These are phyloP conservation scores for Artemia franciscana DNA, from an alignment of 1,140 invertebrate species.

Conservation along the genomic window DNA sequence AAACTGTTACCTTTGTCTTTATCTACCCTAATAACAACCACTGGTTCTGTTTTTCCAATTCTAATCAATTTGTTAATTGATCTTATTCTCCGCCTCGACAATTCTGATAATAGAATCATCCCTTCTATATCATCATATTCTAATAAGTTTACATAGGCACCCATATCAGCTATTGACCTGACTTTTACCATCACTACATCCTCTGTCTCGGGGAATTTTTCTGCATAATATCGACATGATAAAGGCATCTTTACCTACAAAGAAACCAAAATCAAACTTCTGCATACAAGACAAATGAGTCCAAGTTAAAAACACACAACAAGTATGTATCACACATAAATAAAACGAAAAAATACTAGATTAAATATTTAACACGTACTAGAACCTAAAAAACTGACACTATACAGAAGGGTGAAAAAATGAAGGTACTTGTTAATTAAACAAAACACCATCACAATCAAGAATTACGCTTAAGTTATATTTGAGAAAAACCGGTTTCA, in stretches of 20 bases:
- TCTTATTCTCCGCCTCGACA: constrained; percentile 90
- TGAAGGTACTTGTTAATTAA: no score
- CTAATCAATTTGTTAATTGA: constrained; percentile 98
- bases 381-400: no score
- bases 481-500: no score
- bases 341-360: no score
- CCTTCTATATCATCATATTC: constrained; percentile 99
- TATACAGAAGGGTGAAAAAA: no score
- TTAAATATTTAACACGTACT: no score
- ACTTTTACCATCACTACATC: constrained; percentile 99
- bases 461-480: no score
- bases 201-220: constrained; percentile 93
- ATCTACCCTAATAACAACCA: constrained; percentile 97
- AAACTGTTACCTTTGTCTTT: constrained; percentile 85
- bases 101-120: constrained; percentile 81
- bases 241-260: constrained; percentile 81
- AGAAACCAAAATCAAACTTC: no score
- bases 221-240: constrained; percentile 89
- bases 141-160: constrained; percentile 88
- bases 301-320: no score
- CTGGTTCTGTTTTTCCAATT: constrained; percentile 93
- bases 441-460: no score
- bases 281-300: no score
- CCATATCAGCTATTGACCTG: constrained; percentile 95
- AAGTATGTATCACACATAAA: no score